These are phyloP conservation scores for Scolopax rusticola DNA, from an alignment of 2,797 vertebrate genomes.

Conservation along the genomic window DNA sequence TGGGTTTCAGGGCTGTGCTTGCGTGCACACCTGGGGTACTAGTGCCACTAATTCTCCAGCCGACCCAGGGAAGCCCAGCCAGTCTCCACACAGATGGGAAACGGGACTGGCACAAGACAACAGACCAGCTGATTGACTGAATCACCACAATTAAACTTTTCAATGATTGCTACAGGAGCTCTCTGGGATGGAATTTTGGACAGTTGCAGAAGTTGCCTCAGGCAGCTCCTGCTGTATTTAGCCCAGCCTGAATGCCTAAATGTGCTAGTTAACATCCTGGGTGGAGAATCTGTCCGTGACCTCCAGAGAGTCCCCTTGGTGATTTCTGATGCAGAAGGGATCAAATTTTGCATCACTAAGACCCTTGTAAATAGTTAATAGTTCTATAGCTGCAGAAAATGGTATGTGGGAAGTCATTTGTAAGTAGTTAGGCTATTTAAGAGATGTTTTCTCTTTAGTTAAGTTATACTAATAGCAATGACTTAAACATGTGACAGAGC, in stretches of 20 bases:
- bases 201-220: background rate
- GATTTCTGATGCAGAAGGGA: background rate
- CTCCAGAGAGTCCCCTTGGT: background rate
- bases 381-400: background rate
- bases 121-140: background rate
- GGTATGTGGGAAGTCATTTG: background rate
- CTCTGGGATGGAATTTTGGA: background rate
- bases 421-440: background rate
- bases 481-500: background rate
- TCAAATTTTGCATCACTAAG: background rate
- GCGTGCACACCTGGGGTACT: background rate
- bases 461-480: background rate
- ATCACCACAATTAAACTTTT: background rate
- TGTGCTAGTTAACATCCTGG: background rate
- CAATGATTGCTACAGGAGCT: background rate
- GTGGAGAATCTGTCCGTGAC: background rate
- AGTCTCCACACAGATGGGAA: background rate
- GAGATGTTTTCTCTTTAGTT: background rate
- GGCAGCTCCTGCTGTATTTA: conserved; percentile 16
- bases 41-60: background rate
- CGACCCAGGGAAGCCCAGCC: background rate
- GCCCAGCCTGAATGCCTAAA: background rate
- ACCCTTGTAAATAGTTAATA: background rate
- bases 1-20: background rate
- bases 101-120: background rate